Base-by-base conservation (phyloP, 2,888 invertebrate species). In the Carabus problematicus region DNA sequence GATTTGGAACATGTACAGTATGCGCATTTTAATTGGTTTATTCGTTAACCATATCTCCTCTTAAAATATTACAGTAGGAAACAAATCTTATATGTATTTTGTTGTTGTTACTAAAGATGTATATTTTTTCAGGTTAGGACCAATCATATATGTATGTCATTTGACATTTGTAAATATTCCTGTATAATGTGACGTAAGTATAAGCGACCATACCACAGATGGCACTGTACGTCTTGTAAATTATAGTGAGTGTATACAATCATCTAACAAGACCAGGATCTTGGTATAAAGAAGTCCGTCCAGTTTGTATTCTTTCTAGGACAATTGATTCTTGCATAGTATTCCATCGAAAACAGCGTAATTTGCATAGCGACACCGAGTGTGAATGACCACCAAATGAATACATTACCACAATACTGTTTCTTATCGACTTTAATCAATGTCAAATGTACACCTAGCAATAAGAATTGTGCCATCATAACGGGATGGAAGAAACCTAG, bases 401-500 rank as follows among this genome's bases (percentile, higher is more conserved):
- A 84, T 12, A 95, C 83, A 79, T 97, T 97, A 64, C 92, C 88
- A 2, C 85, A 75, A 14, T 76, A 71, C 0, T 43, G 62, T 16
- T 16, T 42, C 12, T 18, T 41, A 1, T 82, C 81, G 0, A 85
- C 84, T 0, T 86, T 84, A 0, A 90, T 70, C 14, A 86, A 84
- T 12, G 86, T 77, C 60, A 89, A 78, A 9, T 86, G 77, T 74
- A 87, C 81, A n/a, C 94, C 92, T 41, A 90, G 83, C 0, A 88
- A 85, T 29, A 88, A 89, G 77, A 97, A 97, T 74, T 92, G 82
- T 9, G 92, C 74, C 75, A 96, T 85, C 77, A 97, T 84, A 1
- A 94, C 89, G 0, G 97, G 98, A 76, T 94, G 95, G 81, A 95
- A 95, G 79, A 95, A 91, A 42, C 93, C 89, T 75, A 96, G 89